These are phyloP conservation scores for Drosophila ustulata DNA, from an alignment of 2,888 invertebrate genomes.

Conservation along the genomic window DNA sequence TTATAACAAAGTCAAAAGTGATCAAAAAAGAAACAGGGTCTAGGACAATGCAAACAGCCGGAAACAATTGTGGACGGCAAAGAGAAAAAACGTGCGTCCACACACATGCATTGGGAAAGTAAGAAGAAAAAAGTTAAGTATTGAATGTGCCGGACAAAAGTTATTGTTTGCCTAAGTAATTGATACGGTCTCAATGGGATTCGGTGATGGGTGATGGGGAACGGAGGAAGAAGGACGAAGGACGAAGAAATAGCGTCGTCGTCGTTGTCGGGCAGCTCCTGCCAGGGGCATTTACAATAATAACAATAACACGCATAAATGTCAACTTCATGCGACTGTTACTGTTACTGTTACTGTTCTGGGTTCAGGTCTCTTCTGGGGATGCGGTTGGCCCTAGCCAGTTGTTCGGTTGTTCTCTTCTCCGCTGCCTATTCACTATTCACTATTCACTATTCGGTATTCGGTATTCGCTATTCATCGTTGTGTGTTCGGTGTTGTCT, in stretches of 20 bases:
- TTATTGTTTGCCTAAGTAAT: constrained; percentile 76
- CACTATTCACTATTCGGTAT: constrained; percentile 14
- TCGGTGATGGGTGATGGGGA: constrained; percentile 26
- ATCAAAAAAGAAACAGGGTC: constrained; percentile 22
- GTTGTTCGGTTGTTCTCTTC: constrained; percentile 20
- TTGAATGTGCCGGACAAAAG: constrained; percentile 64
- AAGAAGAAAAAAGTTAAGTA: constrained; percentile 40
- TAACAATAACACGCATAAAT: constrained; percentile 65
- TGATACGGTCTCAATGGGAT: constrained; percentile 70
- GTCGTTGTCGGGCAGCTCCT: constrained; percentile 16
- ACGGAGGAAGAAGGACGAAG: background rate
- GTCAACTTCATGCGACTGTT: constrained; percentile 71
- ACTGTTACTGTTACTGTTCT: background rate
- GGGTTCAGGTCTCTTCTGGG: constrained; percentile 11
- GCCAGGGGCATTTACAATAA: constrained; percentile 52
- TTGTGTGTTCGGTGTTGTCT: constrained; percentile 7
- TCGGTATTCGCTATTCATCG: background rate
- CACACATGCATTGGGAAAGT: constrained; percentile 22
- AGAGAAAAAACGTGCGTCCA: constrained; percentile 16
- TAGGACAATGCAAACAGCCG: constrained; percentile 39
- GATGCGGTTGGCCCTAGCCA: constrained; percentile 40
- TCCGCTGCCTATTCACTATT: background rate
- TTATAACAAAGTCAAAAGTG: constrained; percentile 56
- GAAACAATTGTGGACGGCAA: constrained; percentile 42
- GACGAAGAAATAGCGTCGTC: background rate